These are phyloP conservation scores for Ornithoptera alexandrae DNA, from an alignment of 2,888 invertebrate species.

Conservation along the genomic window DNA sequence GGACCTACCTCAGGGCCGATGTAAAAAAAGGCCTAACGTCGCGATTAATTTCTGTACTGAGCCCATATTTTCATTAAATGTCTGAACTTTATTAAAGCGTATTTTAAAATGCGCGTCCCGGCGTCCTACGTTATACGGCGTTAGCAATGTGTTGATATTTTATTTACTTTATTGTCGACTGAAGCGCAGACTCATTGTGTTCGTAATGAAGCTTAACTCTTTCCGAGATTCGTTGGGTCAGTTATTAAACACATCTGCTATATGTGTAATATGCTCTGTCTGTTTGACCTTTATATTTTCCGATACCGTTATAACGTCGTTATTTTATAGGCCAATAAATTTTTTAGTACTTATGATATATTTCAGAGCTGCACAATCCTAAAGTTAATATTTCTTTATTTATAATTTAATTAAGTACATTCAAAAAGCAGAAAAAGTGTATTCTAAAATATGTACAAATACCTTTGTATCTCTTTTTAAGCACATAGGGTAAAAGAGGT, in stretches of 20 bases:
- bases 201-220: slow-evolving; percentile 68
- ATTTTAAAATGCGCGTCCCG: slow-evolving; percentile 62
- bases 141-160: slow-evolving; percentile 72
- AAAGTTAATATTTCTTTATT: background rate
- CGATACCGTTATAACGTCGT: slow-evolving; percentile 44
- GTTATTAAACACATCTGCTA: slow-evolving; percentile 77
- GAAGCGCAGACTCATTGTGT: slow-evolving; percentile 55
- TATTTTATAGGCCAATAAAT: background rate
- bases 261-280: slow-evolving; percentile 62
- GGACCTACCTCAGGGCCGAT: slow-evolving; percentile 42
- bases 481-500: too few relatives aligned
- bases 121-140: slow-evolving; percentile 56
- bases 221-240: slow-evolving; percentile 68
- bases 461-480: too few relatives aligned
- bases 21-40: slow-evolving; percentile 60
- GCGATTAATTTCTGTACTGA: slow-evolving; percentile 63
- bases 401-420: background rate
- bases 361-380: background rate
- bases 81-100: slow-evolving; percentile 67
- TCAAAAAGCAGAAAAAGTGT: too few relatives aligned
- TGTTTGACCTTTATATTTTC: slow-evolving; percentile 56
- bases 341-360: background rate
- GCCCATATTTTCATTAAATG: slow-evolving; percentile 62
- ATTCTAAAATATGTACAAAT: too few relatives aligned
- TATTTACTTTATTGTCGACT: slow-evolving; percentile 67